Percentiles rank a stretch among this genome's conserved stretches.
These are phyloP conservation scores for Osmoderma eremita DNA, from an alignment of 2,888 invertebrate species.

Conservation along the genomic window DNA sequence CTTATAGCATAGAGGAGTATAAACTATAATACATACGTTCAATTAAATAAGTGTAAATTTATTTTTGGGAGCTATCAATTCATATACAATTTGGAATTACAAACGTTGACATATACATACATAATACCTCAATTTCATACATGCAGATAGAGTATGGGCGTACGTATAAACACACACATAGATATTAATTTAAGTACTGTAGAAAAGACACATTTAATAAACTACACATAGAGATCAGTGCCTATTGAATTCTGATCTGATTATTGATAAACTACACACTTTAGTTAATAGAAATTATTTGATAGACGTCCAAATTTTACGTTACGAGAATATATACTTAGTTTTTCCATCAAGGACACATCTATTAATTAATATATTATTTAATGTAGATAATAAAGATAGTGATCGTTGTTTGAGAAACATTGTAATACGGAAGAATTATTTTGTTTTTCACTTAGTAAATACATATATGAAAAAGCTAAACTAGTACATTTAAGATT, in stretches of 20 bases:
- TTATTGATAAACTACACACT: not conserved
- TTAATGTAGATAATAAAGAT: not conserved
- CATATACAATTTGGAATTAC: slow-evolving; percentile 18
- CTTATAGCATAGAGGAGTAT: not conserved
- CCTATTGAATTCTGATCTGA: slow-evolving; percentile 12
- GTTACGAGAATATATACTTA: not conserved
- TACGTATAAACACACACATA: too few species aligned
- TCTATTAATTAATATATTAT: slow-evolving; percentile 16
- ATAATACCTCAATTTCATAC: slow-evolving; percentile 5
- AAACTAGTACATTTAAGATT: slow-evolving; percentile 1
- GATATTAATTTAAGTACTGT: slow-evolving; percentile 16
- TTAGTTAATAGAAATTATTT: slow-evolving; percentile 17
- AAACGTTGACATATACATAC: not conserved
- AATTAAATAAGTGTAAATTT: slow-evolving; percentile 16
- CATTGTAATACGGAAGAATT: slow-evolving; percentile 17
- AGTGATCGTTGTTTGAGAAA: slow-evolving; percentile 27
- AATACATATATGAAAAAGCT: slow-evolving; percentile 11
- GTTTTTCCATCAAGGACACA: slow-evolving; percentile 12
- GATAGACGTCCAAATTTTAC: not conserved
- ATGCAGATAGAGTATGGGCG: not conserved
- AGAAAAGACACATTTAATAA: slow-evolving; percentile 27
- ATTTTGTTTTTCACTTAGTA: slow-evolving; percentile 1
- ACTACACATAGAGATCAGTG: slow-evolving; percentile 21
- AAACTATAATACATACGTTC: slow-evolving; percentile 19
- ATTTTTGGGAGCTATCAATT: slow-evolving; percentile 11